Base-by-base conservation (phyloP, 1,140 invertebrate species). In the Pygmarrhopalites habei region DNA sequence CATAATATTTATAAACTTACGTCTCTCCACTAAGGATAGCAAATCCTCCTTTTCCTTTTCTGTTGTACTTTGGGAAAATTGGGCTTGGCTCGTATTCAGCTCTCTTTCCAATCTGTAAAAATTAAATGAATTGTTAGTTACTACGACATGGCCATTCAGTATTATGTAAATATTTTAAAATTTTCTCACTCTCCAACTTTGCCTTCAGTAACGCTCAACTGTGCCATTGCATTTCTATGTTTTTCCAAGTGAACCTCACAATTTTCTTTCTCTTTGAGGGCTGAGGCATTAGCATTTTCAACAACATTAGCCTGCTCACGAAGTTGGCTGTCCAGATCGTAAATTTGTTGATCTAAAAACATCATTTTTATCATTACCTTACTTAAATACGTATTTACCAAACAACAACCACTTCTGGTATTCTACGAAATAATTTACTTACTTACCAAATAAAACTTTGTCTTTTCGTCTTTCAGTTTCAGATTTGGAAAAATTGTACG, bases 21-120 rank as follows among this genome's bases (percentile, higher is more conserved):
- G 78, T 10, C 86, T 76, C 71, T 89, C 82, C 29, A 88, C 74
- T 71, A 87, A 83, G 63, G 82, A 79, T 25, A 83, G 78, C 17
- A 88, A 74, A 39, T 82, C 81, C 76, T 88, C 85, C 44, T 85
- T 81, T 73, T 90, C 87, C 25, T 29, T 21, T 14, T 43, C 14
- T 12, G 57, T 21, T 28, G n/a, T n/a, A n/a, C n/a, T n/a, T n/a
- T 56, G 53, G 4, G 52, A 59, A 55, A 21, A 17, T 32, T 62
- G 61, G 0, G 46, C 14, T 23, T 57, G 39, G 14, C n/a, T 25
- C 4, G 65, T 46, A 44, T 53, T 58, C 1, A 65, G 32, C 10
- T 56, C 43, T 32, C 23, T 32, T 32, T 55, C 51, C 5, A 10
- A 15, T 14, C 51, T 55, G 51, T 12, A 55, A 32, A 55, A 5